A percentile compares a stretch with the other conserved stretches of the same genome.
These are phyloP conservation scores for Halcyon senegalensis DNA, from an alignment of 2,113 vertebrate genomes.

Conservation along the genomic window DNA sequence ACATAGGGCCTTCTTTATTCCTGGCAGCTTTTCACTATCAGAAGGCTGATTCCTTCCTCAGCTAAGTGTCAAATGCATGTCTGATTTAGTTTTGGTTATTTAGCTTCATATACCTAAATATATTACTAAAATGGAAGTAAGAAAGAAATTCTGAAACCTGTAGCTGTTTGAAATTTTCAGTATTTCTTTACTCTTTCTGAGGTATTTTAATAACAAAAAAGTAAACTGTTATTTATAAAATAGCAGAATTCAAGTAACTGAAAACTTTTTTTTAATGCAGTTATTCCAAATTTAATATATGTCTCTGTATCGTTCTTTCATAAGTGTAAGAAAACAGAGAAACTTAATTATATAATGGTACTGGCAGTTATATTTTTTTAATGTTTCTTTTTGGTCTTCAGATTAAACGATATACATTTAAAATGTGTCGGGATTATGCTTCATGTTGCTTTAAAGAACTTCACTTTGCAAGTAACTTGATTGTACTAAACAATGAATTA, in stretches of 20 bases:
- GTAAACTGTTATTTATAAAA: background rate
- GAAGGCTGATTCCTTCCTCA: background rate
- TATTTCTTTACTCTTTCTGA: background rate
- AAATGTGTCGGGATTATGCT: background rate
- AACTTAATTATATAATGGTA: background rate
- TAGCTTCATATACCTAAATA: background rate
- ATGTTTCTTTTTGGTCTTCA: background rate
- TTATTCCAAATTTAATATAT: background rate
- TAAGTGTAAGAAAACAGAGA: background rate
- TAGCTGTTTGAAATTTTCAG: background rate
- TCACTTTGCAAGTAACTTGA: background rate
- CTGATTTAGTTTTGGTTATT: background rate
- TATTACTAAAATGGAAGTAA: background rate
- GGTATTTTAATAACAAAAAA: background rate
- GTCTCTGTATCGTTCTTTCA: background rate
- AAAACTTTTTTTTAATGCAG: background rate
- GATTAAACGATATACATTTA: background rate
- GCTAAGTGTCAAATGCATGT: background rate
- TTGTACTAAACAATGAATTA: slow-evolving; percentile 40
- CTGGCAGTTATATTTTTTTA: background rate
- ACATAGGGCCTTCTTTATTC: background rate
- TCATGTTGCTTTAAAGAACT: background rate
- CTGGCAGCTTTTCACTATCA: background rate
- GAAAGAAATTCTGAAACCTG: background rate
- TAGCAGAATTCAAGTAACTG: background rate